These are phyloP conservation scores for Hormaphis cornu DNA, from an alignment of 1,140 invertebrate genomes.

Conservation along the genomic window DNA sequence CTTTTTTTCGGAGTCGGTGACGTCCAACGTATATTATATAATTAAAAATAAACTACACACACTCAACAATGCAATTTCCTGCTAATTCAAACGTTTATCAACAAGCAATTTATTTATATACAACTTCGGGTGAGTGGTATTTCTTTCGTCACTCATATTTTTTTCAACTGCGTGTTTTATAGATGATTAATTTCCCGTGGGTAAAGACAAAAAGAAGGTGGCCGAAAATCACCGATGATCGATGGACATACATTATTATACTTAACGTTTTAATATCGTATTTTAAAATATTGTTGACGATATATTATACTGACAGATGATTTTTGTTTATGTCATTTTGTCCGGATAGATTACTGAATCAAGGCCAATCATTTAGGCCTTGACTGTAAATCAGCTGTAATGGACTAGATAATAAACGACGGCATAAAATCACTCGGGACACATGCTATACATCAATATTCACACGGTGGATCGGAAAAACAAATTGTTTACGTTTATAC, in stretches of 20 bases:
- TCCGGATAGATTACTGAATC: not conserved
- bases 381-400: slow-evolving; percentile 15
- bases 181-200: not conserved
- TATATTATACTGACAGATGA: not conserved
- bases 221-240: not conserved
- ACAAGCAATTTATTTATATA: no score
- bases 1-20: no score
- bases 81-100: no score
- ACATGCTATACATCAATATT: not conserved
- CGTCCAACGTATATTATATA: no score
- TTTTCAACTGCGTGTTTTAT: no score
- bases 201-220: no score
- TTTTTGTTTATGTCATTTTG: not conserved
- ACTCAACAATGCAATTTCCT: no score
- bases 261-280: not conserved
- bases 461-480: not conserved
- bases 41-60: no score
- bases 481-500: not conserved
- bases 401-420: not conserved
- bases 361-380: slow-evolving; percentile 21
- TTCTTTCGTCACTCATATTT: no score
- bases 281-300: not conserved
- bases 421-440: not conserved
- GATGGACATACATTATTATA: not conserved
- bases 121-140: no score